phyloP scores from a whole-genome alignment of 1,140 invertebrate species.

The Leptinotarsa lineolata region DNA sequence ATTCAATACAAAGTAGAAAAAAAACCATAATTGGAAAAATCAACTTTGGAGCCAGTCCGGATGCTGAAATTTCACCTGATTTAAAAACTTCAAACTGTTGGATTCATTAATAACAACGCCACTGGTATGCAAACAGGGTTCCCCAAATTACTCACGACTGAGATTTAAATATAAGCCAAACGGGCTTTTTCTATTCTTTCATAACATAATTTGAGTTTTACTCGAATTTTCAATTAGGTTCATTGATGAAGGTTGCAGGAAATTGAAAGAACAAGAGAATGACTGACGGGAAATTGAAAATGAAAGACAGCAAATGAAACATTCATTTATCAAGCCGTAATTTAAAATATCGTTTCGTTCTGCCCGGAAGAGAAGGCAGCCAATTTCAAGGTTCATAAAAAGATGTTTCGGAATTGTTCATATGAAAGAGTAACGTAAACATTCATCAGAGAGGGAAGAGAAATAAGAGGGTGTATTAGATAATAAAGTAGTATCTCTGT shows the following conservation, averaged over 20 bases:
- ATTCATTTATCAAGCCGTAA: slow-evolving; percentile 4
- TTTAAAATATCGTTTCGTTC: slow-evolving; percentile 10
- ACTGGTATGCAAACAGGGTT: too few relatives aligned
- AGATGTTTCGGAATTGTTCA: slow-evolving; percentile 15
- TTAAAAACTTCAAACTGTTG: too few relatives aligned
- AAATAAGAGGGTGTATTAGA: background rate
- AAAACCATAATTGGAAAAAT: too few relatives aligned
- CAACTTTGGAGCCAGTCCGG: too few relatives aligned
- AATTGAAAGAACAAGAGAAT: slow-evolving; percentile 13
- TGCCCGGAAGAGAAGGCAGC: slow-evolving; percentile 8
- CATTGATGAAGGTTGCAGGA: slow-evolving; percentile 3
- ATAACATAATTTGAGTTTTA: background rate
- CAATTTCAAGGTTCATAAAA: slow-evolving; percentile 25
- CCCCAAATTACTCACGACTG: too few relatives aligned
- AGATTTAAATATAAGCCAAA: too few relatives aligned
- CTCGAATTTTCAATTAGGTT: background rate
- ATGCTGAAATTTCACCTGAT: too few relatives aligned
- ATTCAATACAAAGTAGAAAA: too few relatives aligned
- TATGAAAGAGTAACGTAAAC: slow-evolving; percentile 13
- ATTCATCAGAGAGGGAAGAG: background rate
- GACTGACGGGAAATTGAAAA: slow-evolving; percentile 7
- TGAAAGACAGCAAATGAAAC: slow-evolving; percentile 13
- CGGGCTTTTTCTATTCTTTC: too few relatives aligned
- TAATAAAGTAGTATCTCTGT: background rate
- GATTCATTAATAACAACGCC: too few relatives aligned